Base-by-base conservation (phyloP, 2,888 invertebrate species). In the Ernsta delagoae region DNA sequence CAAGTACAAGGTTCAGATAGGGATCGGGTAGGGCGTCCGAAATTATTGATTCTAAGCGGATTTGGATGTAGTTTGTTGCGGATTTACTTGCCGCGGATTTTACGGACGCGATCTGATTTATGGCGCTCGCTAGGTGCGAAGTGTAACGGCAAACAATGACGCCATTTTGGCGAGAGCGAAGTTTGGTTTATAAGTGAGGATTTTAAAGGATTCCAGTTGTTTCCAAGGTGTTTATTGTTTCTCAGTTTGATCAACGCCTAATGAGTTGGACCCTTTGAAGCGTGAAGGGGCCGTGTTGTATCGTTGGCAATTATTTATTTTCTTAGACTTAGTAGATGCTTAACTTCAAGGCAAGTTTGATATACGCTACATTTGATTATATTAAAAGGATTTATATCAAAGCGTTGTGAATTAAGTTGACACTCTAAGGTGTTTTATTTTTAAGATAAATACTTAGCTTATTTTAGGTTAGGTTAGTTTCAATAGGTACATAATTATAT, bases 11-110 rank as follows among this genome's bases (percentile, higher is more conserved):
- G 31, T 31, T 31, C 65, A 24, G 54, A 70, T 65, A 66, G 71
- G 69, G 63, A 72, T 39, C 39, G 39, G 39, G 39, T 60, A 67
- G 70, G 67, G 56, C 48, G 70, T 72, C 70, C 68, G 50, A 70
- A 71, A 72, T 72, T 74, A 74, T 75, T 75, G 74, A 75, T 75
- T 75, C 70, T 71, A 71, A 74, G 68, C 71, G 70, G 71, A 75
- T 74, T 68, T 61, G 50, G 70, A 59, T 70, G 70, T 66, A 70
- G 68, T 72, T 71, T 70, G 68, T 72, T 57, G 70, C 59, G 61
- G 63, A 68, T 68, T 63, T 62, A 63, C 62, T 56, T 56, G 61
- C 61, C 62, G 57, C 61, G 68, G 50, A 62, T 67, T 67, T 59
- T 56, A 36, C 36, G 56, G 62, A 62, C 24, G 56, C 39, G 56